phyloP scores from a whole-genome alignment of 2,113 vertebrate species.

The Blennius ocellaris region DNA sequence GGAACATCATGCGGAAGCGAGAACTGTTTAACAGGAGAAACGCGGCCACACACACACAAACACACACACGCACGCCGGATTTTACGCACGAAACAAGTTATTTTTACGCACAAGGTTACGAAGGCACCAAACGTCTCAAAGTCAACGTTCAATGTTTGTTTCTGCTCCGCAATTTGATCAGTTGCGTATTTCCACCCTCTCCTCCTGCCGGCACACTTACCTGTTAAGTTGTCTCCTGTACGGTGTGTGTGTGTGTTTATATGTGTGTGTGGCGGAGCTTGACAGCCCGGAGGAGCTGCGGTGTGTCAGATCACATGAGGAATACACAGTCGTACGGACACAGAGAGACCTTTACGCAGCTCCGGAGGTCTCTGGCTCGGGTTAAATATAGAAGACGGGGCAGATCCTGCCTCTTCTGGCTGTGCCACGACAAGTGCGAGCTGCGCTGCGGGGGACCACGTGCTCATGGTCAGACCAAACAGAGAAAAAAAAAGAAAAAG shows the following conservation, averaged over 20 bases:
- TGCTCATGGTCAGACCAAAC: too few relatives aligned
- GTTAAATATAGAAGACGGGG: conserved; percentile 74
- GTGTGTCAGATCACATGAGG: not conserved
- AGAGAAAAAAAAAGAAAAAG: too few relatives aligned
- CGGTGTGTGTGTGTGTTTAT: not conserved
- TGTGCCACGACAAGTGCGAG: conserved; percentile 50
- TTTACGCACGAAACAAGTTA: conserved; percentile 40
- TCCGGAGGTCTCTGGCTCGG: conserved; percentile 1
- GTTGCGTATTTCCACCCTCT: not conserved
- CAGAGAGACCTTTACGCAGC: not conserved
- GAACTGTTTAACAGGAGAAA: conserved; percentile 2
- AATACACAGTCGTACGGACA: not conserved
- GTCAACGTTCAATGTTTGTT: too few relatives aligned
- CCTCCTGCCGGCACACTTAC: conserved; percentile 20
- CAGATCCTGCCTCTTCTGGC: conserved; percentile 31
- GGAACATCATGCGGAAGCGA: conserved; percentile 43
- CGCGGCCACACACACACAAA: not conserved
- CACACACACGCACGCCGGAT: not conserved
- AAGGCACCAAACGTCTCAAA: not conserved
- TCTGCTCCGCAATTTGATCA: too few relatives aligned
- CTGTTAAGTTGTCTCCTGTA: conserved; percentile 10
- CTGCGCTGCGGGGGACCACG: conserved; percentile 23
- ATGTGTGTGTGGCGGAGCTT: not conserved
- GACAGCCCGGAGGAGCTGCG: not conserved
- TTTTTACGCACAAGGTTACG: conserved; percentile 35